These are phyloP conservation scores for Galaxea fascicularis DNA, from an alignment of 92 coral and sea anemone species.

Conservation along the genomic window DNA sequence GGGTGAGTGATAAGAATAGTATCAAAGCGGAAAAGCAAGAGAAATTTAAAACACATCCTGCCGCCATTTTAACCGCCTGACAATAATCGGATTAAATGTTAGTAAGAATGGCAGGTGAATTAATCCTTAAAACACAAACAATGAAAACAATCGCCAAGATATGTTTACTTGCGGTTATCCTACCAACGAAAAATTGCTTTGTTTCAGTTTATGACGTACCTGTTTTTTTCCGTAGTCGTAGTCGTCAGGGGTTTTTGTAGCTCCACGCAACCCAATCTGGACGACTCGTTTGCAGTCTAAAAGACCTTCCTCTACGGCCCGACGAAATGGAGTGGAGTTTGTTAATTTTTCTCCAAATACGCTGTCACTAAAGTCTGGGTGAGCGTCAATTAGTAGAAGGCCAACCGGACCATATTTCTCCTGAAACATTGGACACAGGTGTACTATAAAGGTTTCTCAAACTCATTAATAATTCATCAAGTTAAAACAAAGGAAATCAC, in stretches of 20 bases:
- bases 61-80: no score
- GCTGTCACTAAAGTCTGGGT: slow-evolving; percentile 64
- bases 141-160: no score
- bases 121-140: no score
- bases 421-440: slow-evolving; percentile 34
- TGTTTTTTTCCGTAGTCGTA: slow-evolving; percentile 52
- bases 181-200: no score
- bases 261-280: slow-evolving; percentile 78
- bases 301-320: slow-evolving; percentile 81
- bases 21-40: no score
- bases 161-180: no score
- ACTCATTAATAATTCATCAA: no score
- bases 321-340: slow-evolving; percentile 77
- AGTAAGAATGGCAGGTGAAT: no score
- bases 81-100: no score
- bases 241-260: slow-evolving; percentile 55
- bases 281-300: slow-evolving; percentile 75
- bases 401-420: slow-evolving; percentile 81
- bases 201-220: slow-evolving; percentile 37
- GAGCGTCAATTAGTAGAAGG: slow-evolving; percentile 76
- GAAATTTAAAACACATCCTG: no score
- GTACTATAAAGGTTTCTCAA: no score
- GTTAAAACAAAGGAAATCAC: no score
- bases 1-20: slow-evolving; percentile 27
- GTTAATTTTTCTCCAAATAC: slow-evolving; percentile 67